Base-by-base conservation (phyloP, 1,140 invertebrate species). In the Heliconius melpomene region DNA sequence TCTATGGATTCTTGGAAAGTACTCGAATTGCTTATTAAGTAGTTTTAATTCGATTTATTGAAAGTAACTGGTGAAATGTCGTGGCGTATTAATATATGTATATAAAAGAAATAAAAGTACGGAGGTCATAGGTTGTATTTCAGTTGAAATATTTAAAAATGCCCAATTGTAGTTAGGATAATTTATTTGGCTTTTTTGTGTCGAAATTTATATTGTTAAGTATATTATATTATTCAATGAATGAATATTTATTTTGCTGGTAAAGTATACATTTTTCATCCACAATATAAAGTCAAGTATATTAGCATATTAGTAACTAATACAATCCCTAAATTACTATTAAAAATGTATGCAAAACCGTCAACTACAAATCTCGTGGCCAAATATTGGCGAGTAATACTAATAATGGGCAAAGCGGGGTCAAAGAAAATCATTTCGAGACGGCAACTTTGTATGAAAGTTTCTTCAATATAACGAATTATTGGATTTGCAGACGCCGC, bases 391-490 rank as follows among this genome's bases (percentile, higher is more conserved):
- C 84, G 82, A 84, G 80, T 91, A 90, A 90, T 91, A 91, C 88
- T 91, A 93, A 91, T 93, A 91, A 92, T 87, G 83, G 82, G 73
- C 74, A 80, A 77, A 82, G 86, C 79, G 84, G 87, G 90, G 89
- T 91, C 89, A 91, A 90, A 91, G 89, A 89, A 88, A 91, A 91
- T 93, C 86, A 92, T 92, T 89, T 89, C 85, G 83, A 88, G 85
- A 84, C 83, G 85, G 82, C 85, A 92, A 92, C 86, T 93, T 89
- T 87, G 89, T 86, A 88, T 85, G 88, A 90, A 89, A 93, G 78
- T 92, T 93, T 92, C 89, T 91, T 91, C 90, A 90, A 90, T 91
- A 91, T 92, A 90, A 92, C 91, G 90, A 92, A 93, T 93, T 93
- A 93, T 93, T 93, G 88, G 92, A 91, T 93, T 90, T 90, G 87